phyloP scores from a whole-genome alignment of 2,888 invertebrate genomes.

The Gastracanthus pulcherrimus region DNA sequence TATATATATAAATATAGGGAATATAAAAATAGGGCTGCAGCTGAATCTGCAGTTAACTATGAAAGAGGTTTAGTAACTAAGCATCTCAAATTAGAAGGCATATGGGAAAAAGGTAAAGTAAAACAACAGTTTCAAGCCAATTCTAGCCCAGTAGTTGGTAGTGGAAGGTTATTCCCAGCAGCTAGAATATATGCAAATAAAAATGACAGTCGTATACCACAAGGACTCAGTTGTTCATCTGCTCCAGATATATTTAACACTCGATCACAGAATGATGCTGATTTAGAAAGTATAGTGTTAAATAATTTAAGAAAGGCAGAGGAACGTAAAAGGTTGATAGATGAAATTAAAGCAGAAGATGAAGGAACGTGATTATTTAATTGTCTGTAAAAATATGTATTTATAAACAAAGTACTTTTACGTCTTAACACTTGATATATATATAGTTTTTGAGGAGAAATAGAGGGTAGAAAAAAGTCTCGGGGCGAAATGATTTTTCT shows the following conservation, averaged over 20 bases:
- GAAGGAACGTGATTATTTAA: slow-evolving; percentile 64
- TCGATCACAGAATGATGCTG: slow-evolving; percentile 79
- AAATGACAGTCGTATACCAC: slow-evolving; percentile 47
- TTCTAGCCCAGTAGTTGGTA: slow-evolving; percentile 2
- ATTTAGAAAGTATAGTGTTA: slow-evolving; percentile 90
- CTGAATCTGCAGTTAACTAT: slow-evolving; percentile 79
- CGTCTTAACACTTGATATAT: slow-evolving; percentile 28
- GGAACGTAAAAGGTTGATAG: slow-evolving; percentile 87
- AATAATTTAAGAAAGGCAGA: slow-evolving; percentile 90
- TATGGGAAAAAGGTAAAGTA: slow-evolving; percentile 80
- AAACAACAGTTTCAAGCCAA: slow-evolving; percentile 72
- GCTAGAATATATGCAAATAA: slow-evolving; percentile 28
- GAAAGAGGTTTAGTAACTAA: slow-evolving; percentile 84
- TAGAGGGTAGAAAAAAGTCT: not conserved
- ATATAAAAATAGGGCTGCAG: slow-evolving; percentile 81
- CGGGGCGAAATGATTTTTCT: slow-evolving; percentile 19
- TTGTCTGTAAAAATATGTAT: slow-evolving; percentile 40
- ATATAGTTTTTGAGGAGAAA: slow-evolving; percentile 36
- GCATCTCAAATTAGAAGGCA: slow-evolving; percentile 86
- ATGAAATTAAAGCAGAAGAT: slow-evolving; percentile 84
- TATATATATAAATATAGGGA: too few species aligned
- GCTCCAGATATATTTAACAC: slow-evolving; percentile 68
- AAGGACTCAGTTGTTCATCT: slow-evolving; percentile 66
- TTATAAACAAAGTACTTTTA: slow-evolving; percentile 45
- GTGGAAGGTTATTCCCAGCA: slow-evolving; percentile 62